phyloP scores from a whole-genome alignment of 2,113 vertebrate species.

The Phylloscopus trochiloides region DNA sequence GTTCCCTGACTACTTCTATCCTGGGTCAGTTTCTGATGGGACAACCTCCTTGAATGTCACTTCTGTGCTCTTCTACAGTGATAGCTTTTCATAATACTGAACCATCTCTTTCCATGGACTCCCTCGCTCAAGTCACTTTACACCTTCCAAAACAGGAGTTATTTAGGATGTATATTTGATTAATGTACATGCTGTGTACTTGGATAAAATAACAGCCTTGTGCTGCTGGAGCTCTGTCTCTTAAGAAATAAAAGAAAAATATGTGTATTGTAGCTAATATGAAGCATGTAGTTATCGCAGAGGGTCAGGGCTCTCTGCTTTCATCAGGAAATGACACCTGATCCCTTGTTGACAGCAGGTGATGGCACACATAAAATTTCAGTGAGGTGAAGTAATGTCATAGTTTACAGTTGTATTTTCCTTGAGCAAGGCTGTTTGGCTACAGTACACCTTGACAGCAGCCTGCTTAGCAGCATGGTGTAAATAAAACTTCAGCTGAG shows the following conservation, averaged over 20 bases:
- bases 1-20: background rate
- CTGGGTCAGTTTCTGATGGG: background rate
- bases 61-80: background rate
- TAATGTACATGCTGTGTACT: background rate
- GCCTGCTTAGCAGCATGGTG: background rate
- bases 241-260: background rate
- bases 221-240: background rate
- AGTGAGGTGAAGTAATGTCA: background rate
- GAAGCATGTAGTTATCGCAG: background rate
- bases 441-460: background rate
- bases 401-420: slow-evolving; percentile 27
- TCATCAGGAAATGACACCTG: background rate
- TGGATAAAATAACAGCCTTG: background rate
- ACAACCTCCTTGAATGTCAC: background rate
- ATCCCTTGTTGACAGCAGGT: background rate
- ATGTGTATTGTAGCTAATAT: background rate
- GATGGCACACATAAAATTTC: background rate
- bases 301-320: background rate
- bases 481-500: background rate
- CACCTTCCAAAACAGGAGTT: background rate
- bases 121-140: background rate
- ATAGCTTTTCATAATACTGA: background rate
- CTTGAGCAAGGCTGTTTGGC: background rate
- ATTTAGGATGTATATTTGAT: background rate
- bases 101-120: background rate